phyloP scores from a whole-genome alignment of 2,797 vertebrate genomes.

The Erpetoichthys calabaricus region DNA sequence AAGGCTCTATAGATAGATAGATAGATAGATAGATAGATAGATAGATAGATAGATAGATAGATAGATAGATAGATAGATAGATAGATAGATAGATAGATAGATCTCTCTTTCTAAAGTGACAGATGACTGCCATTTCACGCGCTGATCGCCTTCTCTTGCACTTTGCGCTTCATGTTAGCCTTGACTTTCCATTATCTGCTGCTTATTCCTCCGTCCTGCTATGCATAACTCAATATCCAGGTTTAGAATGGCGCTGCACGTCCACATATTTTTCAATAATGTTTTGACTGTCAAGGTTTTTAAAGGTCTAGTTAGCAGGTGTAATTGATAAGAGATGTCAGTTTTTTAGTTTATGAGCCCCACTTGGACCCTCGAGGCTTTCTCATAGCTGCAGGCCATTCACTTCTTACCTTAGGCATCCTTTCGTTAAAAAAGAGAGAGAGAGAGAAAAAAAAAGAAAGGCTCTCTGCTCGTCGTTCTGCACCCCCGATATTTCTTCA shows the following conservation, averaged over 20 bases:
- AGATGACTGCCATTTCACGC: too few species aligned
- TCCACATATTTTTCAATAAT: slow-evolving; percentile 65
- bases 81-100: too few species aligned
- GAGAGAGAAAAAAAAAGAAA: slow-evolving; percentile 55
- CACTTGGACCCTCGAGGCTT: slow-evolving; percentile 80
- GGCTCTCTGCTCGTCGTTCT: slow-evolving; percentile 92
- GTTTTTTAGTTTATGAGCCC: slow-evolving; percentile 68
- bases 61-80: too few species aligned
- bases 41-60: too few species aligned
- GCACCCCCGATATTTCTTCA: slow-evolving; percentile 96
- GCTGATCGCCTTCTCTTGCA: too few species aligned
- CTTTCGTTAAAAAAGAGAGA: slow-evolving; percentile 52
- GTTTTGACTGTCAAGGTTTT: slow-evolving; percentile 89
- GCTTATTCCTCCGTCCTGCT: slow-evolving; percentile 24
- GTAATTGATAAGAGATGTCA: slow-evolving; percentile 99
- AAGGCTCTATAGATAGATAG: too few species aligned
- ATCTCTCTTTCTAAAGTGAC: too few species aligned
- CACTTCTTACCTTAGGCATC: slow-evolving; percentile 97
- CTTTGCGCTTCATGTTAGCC: slow-evolving; percentile 20
- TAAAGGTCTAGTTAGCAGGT: slow-evolving; percentile 98
- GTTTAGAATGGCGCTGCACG: slow-evolving; percentile 23
- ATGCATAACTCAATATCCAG: slow-evolving; percentile 34
- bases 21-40: too few species aligned
- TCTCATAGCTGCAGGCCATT: slow-evolving; percentile 96
- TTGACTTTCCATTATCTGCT: slow-evolving; percentile 39